These are phyloP conservation scores for Anas georgica DNA, from an alignment of 2,797 vertebrate species.

Conservation along the genomic window DNA sequence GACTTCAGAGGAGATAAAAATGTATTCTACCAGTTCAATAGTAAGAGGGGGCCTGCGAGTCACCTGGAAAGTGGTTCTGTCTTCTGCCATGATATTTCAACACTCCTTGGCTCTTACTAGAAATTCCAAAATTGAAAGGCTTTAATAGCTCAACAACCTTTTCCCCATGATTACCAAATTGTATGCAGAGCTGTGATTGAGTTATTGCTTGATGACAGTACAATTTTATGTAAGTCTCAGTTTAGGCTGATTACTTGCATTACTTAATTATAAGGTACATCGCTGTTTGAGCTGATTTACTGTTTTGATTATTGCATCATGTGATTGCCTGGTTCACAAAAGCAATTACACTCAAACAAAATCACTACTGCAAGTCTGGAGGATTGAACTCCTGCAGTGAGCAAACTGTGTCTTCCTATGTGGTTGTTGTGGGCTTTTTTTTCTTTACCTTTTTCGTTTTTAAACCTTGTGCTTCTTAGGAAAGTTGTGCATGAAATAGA, in stretches of 20 bases:
- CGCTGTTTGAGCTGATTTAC: conserved; percentile 24
- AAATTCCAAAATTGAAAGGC: not conserved
- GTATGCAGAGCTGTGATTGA: not conserved
- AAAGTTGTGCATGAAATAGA: not conserved
- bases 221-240: not conserved
- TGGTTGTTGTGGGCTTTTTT: not conserved
- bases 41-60: not conserved
- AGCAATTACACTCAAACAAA: conserved; percentile 3
- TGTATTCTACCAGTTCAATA: not conserved
- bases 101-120: not conserved
- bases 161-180: not conserved
- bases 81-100: not conserved
- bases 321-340: conserved; percentile 30
- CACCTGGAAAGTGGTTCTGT: not conserved
- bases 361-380: not conserved
- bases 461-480: not conserved
- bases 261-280: conserved; percentile 54
- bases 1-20: not conserved
- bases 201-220: conserved; percentile 29
- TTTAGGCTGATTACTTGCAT: conserved; percentile 44
- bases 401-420: not conserved
- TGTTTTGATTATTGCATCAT: conserved; percentile 42
- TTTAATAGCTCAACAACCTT: not conserved
- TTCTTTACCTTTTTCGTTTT: not conserved
- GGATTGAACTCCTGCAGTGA: not conserved